Evolutionary conservation across 1,140 invertebrate species (phyloP), one percentile per base, ranked within the genome.

Genomic region (Caenorhabditis remanei): DNA sequence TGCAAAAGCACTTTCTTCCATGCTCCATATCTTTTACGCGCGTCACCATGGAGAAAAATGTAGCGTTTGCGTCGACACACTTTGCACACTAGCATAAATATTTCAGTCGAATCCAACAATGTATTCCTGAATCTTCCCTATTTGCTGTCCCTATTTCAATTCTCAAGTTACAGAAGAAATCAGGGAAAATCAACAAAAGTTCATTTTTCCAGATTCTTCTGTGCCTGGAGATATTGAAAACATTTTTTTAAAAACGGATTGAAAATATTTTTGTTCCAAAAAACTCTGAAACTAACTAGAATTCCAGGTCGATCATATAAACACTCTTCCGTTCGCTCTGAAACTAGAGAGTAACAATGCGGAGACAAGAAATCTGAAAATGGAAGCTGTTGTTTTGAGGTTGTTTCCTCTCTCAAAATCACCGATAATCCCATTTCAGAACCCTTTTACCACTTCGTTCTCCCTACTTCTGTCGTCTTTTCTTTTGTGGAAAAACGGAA

Each of bases 361-460:
- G 7, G 46, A 50, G 8, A 50, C 46, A 21, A 79, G 46, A 79
- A 79, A 50, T 50, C n/a, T 79, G 46, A 79, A 79, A 79, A 53
- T 79, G 71, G 71, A 79, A 32, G 71, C 71, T 24, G 71, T 79
- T 48, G 71, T 79, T 79, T n/a, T 79, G n/a, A 79, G 71, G 71
- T 50, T 24, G 6, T 16, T n/a, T 11, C n/a, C 43, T 19, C 13
- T 79, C 24, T 48, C 0, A 6, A 16, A 16, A 19, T 46, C 5
- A 40, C 61, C 2, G 0, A 79, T 0, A 79, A 50, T 32, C 32
- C 63, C n/a, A 61, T 67, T 79, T 50, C 71, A 79, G 71, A 79
- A 50, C 46, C 13, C 46, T 79, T 9, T n/a, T 50, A 2, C 46
- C 71, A 24, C 6, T 79, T 24, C 71, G 71, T 79, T 79, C 71